Percentiles rank a stretch among this genome's conserved stretches.
phyloP scores from a whole-genome alignment of 2,888 invertebrate genomes.

The Drosophila testacea region DNA sequence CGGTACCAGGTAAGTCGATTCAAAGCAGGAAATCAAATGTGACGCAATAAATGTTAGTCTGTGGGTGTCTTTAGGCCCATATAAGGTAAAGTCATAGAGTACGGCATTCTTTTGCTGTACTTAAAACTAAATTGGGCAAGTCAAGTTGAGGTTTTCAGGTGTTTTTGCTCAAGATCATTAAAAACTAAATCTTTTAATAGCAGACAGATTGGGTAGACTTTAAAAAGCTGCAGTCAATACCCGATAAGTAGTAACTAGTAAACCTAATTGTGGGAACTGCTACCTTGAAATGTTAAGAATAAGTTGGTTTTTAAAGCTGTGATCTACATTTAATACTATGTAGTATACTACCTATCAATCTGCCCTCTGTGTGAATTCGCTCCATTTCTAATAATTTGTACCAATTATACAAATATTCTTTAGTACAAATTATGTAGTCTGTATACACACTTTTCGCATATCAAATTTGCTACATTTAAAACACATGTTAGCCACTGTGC shows the following conservation, averaged over 20 bases:
- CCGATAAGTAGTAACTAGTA: not conserved
- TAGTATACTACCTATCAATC: too few species aligned
- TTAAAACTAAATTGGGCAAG: slow-evolving; percentile 33
- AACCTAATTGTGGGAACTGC: not conserved
- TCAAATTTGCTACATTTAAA: not conserved
- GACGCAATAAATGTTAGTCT: slow-evolving; percentile 15
- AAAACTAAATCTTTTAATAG: not conserved
- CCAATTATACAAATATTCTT: too few species aligned
- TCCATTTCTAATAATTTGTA: too few species aligned
- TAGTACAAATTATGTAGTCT: too few species aligned
- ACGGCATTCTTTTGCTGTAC: slow-evolving; percentile 33
- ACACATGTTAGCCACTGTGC: slow-evolving; percentile 55
- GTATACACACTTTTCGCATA: too few species aligned
- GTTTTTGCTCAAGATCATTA: slow-evolving; percentile 1
- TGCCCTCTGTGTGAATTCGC: too few species aligned
- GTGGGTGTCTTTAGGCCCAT: slow-evolving; percentile 32
- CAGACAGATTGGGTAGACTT: not conserved
- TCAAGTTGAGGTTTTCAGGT: slow-evolving; percentile 10
- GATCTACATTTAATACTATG: too few species aligned
- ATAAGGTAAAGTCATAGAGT: slow-evolving; percentile 12
- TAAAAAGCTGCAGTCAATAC: not conserved
- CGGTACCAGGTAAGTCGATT: slow-evolving; percentile 92
- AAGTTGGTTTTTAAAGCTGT: too few species aligned
- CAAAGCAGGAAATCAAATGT: slow-evolving; percentile 23
- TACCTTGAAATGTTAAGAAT: not conserved